phyloP scores from a whole-genome alignment of 2,888 invertebrate genomes.

The Drosophila merina region DNA sequence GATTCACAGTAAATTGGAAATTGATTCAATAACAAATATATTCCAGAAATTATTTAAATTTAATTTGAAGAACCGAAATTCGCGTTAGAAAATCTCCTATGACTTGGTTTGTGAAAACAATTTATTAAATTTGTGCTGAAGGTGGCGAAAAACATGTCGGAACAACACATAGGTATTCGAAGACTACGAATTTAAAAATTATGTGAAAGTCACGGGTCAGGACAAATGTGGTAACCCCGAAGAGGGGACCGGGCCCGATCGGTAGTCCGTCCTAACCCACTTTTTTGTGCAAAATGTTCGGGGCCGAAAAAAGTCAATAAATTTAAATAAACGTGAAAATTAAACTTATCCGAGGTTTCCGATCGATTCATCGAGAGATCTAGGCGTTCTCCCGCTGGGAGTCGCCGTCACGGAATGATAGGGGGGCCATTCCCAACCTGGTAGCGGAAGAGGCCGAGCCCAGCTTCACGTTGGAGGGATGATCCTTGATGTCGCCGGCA shows the following conservation, averaged over 20 bases:
- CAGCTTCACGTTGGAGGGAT: background rate
- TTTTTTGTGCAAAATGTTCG: background rate
- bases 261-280: background rate
- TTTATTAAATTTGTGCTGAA: background rate
- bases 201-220: background rate
- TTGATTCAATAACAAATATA: too few relatives aligned
- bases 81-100: background rate
- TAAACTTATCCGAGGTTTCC: background rate
- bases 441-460: background rate
- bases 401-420: slow-evolving; percentile 2
- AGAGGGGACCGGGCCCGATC: background rate
- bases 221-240: background rate
- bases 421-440: slow-evolving; percentile 1
- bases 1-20: background rate
- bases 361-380: background rate
- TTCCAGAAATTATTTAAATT: too few relatives aligned
- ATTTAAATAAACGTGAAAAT: background rate
- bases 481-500: slow-evolving; percentile 52
- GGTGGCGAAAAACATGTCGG: background rate
- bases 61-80: too few relatives aligned
- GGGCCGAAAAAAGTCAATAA: background rate
- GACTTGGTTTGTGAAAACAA: background rate
- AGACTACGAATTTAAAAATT: slow-evolving; percentile 16
- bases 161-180: background rate
- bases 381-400: background rate